Conservation (phyloP, 2,113 vertebrate species). For the Sceloporus undulatus region DNA sequence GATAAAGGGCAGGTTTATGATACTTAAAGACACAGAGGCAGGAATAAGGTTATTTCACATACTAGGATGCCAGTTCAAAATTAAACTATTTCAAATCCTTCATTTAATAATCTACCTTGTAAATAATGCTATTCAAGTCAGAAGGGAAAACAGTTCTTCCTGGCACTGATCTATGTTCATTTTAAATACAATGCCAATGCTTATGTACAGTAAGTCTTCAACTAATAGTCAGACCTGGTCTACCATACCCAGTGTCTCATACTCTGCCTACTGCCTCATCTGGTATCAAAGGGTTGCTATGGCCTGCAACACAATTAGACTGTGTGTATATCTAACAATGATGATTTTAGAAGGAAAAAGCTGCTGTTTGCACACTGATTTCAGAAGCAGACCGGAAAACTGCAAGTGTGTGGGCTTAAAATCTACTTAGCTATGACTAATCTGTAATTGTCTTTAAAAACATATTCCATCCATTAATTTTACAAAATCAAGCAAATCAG, state of each 20-base stretch:
- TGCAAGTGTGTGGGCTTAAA: neutral
- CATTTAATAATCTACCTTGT: neutral
- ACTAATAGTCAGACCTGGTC: neutral
- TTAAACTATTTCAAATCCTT: neutral
- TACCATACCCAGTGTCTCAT: neutral
- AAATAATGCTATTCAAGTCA: neutral
- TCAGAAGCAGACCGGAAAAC: neutral
- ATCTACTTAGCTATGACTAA: neutral
- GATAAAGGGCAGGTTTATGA: neutral
- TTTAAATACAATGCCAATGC: conserved; percentile 16
- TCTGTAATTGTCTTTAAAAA: conserved; percentile 1
- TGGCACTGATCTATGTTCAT: neutral
- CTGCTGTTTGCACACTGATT: neutral
- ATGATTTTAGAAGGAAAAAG: neutral
- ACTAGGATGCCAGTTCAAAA: neutral
- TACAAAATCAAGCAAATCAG: conserved; percentile 5
- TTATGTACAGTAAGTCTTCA: conserved; percentile 12
- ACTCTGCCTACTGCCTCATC: too few species aligned
- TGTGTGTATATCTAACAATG: neutral
- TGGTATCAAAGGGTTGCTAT: neutral
- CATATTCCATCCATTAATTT: neutral
- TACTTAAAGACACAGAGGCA: neutral
- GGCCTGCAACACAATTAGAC: neutral
- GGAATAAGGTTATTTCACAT: neutral
- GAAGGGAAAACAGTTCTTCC: neutral